Base-by-base conservation (phyloP, 2,888 invertebrate species). In the Bembecia ichneumoniformis region DNA sequence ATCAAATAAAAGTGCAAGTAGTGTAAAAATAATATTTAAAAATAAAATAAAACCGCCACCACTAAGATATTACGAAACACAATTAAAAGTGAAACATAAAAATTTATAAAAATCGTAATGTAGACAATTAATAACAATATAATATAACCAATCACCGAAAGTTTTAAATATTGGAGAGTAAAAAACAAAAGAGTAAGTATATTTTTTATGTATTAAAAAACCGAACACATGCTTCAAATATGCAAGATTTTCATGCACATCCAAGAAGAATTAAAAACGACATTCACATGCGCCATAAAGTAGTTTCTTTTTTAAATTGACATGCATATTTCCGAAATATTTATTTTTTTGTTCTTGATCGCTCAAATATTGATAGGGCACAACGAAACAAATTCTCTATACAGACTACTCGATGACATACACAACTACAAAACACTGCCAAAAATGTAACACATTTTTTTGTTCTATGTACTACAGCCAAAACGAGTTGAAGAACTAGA, bases 271-370 rank as follows among this genome's bases (percentile, higher is more conserved):
- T 9, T 51, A 11, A 56, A 43, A 54, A 28, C 50, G 46, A 51
- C 53, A 55, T 54, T 47, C 46, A 49, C 58, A 57, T 58, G 59
- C 58, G 52, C 52, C 52, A 46, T 50, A 54, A 46, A 47, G 51
- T 43, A 40, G 14, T 40, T 13, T 43, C 44, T 49, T 50, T 48
- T 48, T 47, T 51, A 53, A 47, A 53, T 53, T 50, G n/a, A 55
- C 67, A 69, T 77, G 71, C 74, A 64, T 52, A 59, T 58, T 52
- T 52, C 51, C 49, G 49, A 75, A 69, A 73, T 63, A 51, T 59
- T 58, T n/a, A n/a, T n/a, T 52, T 52, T 52, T 50, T 51, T 48
- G 64, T 66, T 72, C 72, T 74, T 83, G 84, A 82, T 86, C 84
- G 82, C 82, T 80, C 65, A 72, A 71, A 71, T 70, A 71, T 77